Conservation (phyloP, 2,113 vertebrate genomes). For the Limanda limanda region DNA sequence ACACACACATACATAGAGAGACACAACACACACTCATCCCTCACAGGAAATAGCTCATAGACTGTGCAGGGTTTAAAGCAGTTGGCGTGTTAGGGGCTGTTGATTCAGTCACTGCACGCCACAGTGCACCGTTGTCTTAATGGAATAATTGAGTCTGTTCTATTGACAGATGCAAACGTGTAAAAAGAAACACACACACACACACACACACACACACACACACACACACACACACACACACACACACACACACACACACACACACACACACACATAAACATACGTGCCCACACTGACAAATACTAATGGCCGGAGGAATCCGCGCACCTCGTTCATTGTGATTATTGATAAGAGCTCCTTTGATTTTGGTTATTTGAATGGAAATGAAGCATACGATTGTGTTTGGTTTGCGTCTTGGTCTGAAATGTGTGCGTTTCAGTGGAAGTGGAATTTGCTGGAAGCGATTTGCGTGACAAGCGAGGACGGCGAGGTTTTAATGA, state of each 20-base stretch:
- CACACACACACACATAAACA: conserved; percentile 20
- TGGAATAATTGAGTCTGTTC: conserved; percentile 78
- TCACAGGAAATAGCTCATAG: conserved; percentile 56
- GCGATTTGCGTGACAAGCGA: conserved; percentile 66
- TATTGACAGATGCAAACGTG: conserved; percentile 67
- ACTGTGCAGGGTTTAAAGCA: conserved; percentile 68
- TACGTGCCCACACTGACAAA: conserved; percentile 27
- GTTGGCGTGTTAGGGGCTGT: conserved; percentile 60
- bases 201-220: conserved; percentile 4
- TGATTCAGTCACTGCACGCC: conserved; percentile 71
- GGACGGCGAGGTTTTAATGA: conserved; percentile 72
- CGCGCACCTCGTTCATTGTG: conserved; percentile 48
- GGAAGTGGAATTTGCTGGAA: conserved; percentile 76
- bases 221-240: conserved; percentile 6
- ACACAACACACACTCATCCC: conserved; percentile 36
- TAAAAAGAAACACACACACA: conserved; percentile 27
- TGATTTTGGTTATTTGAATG: conserved; percentile 79
- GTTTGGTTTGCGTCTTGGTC: conserved; percentile 64
- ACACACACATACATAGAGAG: conserved; percentile 16
- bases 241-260: too few species aligned
- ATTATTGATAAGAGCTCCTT: conserved; percentile 73
- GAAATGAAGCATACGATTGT: conserved; percentile 81
- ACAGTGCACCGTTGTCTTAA: conserved; percentile 67
- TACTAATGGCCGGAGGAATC: conserved; percentile 45
- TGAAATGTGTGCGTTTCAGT: conserved; percentile 68